Evolutionary conservation across 2,113 vertebrate genomes (phyloP), one percentile per base, ranked within the genome.

Genomic region (Pycnonotus jocosus): DNA sequence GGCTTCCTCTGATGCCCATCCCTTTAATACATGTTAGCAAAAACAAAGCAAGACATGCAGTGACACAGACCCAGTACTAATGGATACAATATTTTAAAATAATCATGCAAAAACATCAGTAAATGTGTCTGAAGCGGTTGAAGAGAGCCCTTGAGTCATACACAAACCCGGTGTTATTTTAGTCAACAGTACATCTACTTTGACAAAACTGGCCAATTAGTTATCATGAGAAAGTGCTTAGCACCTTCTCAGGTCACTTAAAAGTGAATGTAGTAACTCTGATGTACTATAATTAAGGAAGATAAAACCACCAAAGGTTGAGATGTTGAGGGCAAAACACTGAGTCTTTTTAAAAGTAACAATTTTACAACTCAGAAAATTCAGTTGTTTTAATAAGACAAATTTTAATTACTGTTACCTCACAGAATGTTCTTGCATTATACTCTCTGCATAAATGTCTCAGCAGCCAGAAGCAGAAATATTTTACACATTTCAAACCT

Each of bases 361-460:
- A 80, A 22, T 77, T 88, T 78, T 60, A 81, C 24, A 72, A 61
- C 33, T 78, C 47, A 47, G 44, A 90, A 90, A 81, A 93, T 60
- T 70, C 33, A 56, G n/a, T 83, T 80, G 16, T 51, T 86, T 77
- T 50, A 47, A 30, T 11, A 48, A 47, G 40, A 66, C 5, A 86
- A 94, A 91, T 89, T 91, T 80, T 73, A 94, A 51, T 82, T 95
- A 94, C 48, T 76, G 37, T 68, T 77, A 58, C 44, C 35, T 81
- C 47, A 56, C 69, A 94, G 73, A 86, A 66, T 47, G 51, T 69
- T 30, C 61, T 85, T 70, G 42, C 69, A 37, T 78, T 76, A 54
- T 20, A 57, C 33, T 77, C 87, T 60, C 88, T 69, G 86, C 51
- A 79, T 79, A 80, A 86, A 88, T 37, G 31, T 57, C 94, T 94